A percentile compares a stretch with the other conserved stretches of the same genome.
These are phyloP conservation scores for Hippopotamyrus pictus DNA, from an alignment of 2,797 vertebrate species.

Conservation along the genomic window DNA sequence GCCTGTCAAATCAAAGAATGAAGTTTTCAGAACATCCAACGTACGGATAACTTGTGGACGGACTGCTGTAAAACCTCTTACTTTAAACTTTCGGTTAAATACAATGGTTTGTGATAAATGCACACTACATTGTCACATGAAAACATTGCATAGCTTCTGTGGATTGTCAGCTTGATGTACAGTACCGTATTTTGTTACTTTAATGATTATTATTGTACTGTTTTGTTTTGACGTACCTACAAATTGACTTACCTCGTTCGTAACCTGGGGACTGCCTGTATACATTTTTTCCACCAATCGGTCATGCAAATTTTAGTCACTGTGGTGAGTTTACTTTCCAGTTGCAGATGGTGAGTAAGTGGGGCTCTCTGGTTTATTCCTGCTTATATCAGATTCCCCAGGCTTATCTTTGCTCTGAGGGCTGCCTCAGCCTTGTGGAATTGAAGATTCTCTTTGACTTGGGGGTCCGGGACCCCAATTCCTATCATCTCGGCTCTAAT, in stretches of 20 bases:
- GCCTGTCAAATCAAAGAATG: neutral
- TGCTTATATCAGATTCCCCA: neutral
- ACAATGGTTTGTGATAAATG: neutral
- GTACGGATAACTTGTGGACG: neutral
- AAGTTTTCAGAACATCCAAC: neutral
- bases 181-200: neutral
- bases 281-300: neutral
- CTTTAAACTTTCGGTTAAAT: neutral
- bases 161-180: neutral
- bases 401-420: neutral
- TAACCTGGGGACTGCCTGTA: neutral
- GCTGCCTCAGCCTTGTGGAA: neutral
- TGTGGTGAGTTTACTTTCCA: neutral
- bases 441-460: neutral
- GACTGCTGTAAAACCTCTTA: neutral
- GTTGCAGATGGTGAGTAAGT: neutral
- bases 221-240: neutral
- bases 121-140: neutral
- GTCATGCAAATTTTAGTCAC: neutral
- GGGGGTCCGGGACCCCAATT: neutral
- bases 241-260: neutral
- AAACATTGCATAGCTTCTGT: neutral
- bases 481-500: neutral
- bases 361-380: neutral
- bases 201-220: neutral